A percentile compares a stretch with the other conserved stretches of the same genome.
Evolutionary conservation across 2,113 vertebrate species (phyloP).

Genomic region (Prinia subflava): DNA sequence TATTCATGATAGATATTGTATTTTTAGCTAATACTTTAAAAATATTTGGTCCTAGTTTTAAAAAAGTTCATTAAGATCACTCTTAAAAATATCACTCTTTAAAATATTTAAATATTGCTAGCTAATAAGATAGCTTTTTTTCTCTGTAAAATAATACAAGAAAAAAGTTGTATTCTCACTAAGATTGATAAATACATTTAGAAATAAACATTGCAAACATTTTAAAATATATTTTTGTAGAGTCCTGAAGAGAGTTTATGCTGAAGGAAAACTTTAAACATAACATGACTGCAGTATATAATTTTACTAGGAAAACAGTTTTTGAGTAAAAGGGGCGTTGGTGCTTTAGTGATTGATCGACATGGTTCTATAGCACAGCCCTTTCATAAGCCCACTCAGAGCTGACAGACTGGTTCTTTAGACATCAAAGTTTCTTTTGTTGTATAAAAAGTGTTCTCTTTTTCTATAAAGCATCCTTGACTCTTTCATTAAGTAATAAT

Average conservation of each 20-base stretch:
- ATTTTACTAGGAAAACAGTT: neutral
- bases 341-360: neutral
- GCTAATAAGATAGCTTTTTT: neutral
- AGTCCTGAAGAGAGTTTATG: neutral
- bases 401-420: neutral
- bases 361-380: neutral
- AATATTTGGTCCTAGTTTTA: neutral
- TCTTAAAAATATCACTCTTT: neutral
- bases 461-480: neutral
- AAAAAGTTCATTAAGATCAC: neutral
- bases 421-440: neutral
- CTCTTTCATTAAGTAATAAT: neutral
- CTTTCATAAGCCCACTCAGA: neutral
- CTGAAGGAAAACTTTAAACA: neutral
- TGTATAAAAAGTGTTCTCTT: neutral
- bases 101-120: neutral
- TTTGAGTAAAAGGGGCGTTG: neutral
- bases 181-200: neutral
- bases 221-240: neutral
- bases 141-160: neutral
- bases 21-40: neutral
- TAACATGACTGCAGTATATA: neutral
- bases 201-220: neutral
- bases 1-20: neutral
- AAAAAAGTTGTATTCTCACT: neutral